These are phyloP conservation scores for Lasioglossum baleicum DNA, from an alignment of 1,140 invertebrate genomes.

Conservation along the genomic window DNA sequence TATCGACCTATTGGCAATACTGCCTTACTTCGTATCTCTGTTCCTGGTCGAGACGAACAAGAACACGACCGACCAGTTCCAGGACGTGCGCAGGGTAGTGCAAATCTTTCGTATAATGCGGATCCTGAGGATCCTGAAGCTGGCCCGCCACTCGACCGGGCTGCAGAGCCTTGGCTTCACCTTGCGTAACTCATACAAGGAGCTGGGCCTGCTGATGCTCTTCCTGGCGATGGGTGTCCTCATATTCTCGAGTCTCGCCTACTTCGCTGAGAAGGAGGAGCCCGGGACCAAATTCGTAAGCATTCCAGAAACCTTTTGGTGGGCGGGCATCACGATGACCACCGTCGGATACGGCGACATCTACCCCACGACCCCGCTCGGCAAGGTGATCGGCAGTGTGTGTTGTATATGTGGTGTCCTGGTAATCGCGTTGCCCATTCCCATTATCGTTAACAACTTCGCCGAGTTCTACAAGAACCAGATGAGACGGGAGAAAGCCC, in stretches of 20 bases:
- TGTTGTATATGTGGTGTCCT: constrained; percentile 99
- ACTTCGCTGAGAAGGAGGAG: constrained; percentile 99
- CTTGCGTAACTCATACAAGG: constrained; percentile 98
- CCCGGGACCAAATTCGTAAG: constrained; percentile 97
- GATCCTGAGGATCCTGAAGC: constrained; percentile 98
- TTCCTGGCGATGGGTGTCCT: constrained; percentile 99
- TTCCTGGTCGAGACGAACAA: constrained; percentile 98
- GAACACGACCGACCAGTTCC: constrained; percentile 96
- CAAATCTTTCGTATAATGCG: constrained; percentile 99
- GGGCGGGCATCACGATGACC: constrained; percentile 99
- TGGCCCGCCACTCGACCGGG: constrained; percentile 99
- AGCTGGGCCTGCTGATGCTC: constrained; percentile 98
- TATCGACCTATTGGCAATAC: constrained; percentile 98
- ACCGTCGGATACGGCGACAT: constrained; percentile 99
- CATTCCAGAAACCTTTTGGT: constrained; percentile 99
- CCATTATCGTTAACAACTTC: constrained; percentile 99
- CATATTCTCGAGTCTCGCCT: constrained; percentile 98
- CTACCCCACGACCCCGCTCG: constrained; percentile 95
- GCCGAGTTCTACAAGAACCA: constrained; percentile 99
- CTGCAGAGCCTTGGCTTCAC: constrained; percentile 99
- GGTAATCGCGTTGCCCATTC: constrained; percentile 99
- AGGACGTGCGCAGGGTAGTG: constrained; percentile 97
- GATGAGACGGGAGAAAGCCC: constrained; percentile 98
- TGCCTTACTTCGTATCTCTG: constrained; percentile 98
- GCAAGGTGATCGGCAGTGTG: constrained; percentile 98